phyloP scores from a whole-genome alignment of 2,888 invertebrate species.

The Baccha elongata region DNA sequence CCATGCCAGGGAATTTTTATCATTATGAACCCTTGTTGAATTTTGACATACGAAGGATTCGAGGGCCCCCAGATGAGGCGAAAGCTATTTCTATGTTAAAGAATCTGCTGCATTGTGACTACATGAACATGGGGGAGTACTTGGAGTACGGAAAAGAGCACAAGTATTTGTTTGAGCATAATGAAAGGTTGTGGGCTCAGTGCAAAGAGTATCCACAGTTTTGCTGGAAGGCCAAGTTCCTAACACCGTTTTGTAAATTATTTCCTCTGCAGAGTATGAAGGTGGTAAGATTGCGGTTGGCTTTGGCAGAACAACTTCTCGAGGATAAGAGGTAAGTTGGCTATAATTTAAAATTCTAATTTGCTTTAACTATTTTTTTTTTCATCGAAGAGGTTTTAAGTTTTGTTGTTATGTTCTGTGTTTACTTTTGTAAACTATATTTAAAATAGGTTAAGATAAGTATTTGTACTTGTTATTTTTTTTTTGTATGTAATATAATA shows the following conservation, averaged over 20 bases:
- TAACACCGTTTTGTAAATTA: constrained; percentile 89
- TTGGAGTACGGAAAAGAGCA: constrained; percentile 90
- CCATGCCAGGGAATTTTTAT: constrained; percentile 93
- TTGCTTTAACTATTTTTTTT: background rate
- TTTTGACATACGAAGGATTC: constrained; percentile 91
- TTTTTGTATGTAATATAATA: too few relatives aligned
- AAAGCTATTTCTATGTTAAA: constrained; percentile 87
- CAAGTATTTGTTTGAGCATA: constrained; percentile 92
- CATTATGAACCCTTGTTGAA: constrained; percentile 94
- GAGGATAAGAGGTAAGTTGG: constrained; percentile 87
- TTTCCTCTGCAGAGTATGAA: constrained; percentile 96
- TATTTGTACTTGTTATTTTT: too few relatives aligned
- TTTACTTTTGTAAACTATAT: too few relatives aligned
- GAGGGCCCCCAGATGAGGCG: constrained; percentile 88
- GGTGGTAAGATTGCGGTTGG: constrained; percentile 90
- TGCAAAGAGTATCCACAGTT: constrained; percentile 87
- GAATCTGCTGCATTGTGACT: constrained; percentile 90
- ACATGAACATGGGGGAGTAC: constrained; percentile 88
- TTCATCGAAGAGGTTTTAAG: background rate
- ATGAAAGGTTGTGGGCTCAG: constrained; percentile 91
- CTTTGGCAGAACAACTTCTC: constrained; percentile 88
- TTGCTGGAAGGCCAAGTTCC: constrained; percentile 89
- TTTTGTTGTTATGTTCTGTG: background rate
- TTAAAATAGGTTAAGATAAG: too few relatives aligned
- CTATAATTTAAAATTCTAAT: background rate